A percentile compares a stretch with the other conserved stretches of the same genome.
These are phyloP conservation scores for Antheraea yamamai DNA, from an alignment of 2,888 invertebrate species.

Conservation along the genomic window DNA sequence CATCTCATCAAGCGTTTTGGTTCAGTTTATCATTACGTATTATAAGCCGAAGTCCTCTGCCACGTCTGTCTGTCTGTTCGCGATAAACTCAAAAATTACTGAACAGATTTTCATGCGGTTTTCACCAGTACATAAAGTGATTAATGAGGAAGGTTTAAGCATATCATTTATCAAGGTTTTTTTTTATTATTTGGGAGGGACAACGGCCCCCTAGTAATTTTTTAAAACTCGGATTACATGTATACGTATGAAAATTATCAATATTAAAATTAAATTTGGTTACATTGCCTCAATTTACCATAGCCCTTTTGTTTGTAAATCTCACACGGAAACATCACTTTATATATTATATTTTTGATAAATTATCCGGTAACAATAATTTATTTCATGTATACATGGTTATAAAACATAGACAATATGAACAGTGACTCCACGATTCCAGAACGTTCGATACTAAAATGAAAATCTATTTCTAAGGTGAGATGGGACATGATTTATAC, in stretches of 20 bases:
- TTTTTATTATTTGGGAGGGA: no score
- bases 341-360: background rate
- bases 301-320: background rate
- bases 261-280: background rate
- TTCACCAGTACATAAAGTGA: no score
- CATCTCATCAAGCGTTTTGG: background rate
- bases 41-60: no score
- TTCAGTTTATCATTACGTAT: background rate
- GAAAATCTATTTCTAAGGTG: slow-evolving; percentile 12
- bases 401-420: background rate
- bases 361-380: background rate
- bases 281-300: background rate
- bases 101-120: no score
- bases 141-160: no score
- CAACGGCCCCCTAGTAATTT: background rate
- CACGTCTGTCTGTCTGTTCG: no score
- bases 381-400: background rate
- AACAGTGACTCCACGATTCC: slow-evolving; percentile 26
- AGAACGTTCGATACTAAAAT: slow-evolving; percentile 31
- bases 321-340: background rate
- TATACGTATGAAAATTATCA: background rate
- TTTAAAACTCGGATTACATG: background rate
- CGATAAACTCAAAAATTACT: no score
- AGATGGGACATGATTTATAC: slow-evolving; percentile 31
- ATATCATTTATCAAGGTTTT: no score